Evolutionary conservation across 92 coral and sea anemone genomes (phyloP), one percentile per base, ranked within the genome.

Genomic region (Epizoanthus scotinus): DNA sequence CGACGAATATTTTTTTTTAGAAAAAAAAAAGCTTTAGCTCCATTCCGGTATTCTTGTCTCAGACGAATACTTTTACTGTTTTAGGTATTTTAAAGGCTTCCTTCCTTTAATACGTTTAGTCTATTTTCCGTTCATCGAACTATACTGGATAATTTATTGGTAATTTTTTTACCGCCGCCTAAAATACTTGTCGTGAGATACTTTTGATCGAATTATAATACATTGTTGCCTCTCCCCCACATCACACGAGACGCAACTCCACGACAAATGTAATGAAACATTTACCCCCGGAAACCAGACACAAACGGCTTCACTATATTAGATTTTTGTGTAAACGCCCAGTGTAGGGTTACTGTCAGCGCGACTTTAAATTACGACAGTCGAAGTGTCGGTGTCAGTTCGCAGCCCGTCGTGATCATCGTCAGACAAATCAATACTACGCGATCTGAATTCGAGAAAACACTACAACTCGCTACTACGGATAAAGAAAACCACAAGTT

Each of bases 301-400:
- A 57, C 56, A 75, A 59, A 34, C 40, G 40, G 40, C 40, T 34
- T 66, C 31, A 31, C 40, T 31, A 54, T 27, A 31, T 73, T 27
- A 19, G 20, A 73, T 34, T 29, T 73, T 54, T 53, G 50, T 58
- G 40, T 67, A 20, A 38, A 75, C 81, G 69, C 81, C 81, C 81
- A 19, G 69, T 75, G 68, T 75, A 21, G 36, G 68, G 21, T 75
- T 75, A 21, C 81, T 17, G 68, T 20, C 27, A 36, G 27, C 19
- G 50, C 56, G 57, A n/a, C 81, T 57, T 59, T 75, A 75, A 75
- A 75, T 58, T n/a, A 47, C 59, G 56, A 58, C 81, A 75, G n/a
- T 56, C 47, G 15, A 52, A 17, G 68, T 75, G 68, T 75, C 81
- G 47, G 19, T 75, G 54, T 15, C 28, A 73, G 66, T 75, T 38